These are phyloP conservation scores for Semaprochilodus insignis DNA, from an alignment of 2,797 vertebrate genomes.

Conservation along the genomic window DNA sequence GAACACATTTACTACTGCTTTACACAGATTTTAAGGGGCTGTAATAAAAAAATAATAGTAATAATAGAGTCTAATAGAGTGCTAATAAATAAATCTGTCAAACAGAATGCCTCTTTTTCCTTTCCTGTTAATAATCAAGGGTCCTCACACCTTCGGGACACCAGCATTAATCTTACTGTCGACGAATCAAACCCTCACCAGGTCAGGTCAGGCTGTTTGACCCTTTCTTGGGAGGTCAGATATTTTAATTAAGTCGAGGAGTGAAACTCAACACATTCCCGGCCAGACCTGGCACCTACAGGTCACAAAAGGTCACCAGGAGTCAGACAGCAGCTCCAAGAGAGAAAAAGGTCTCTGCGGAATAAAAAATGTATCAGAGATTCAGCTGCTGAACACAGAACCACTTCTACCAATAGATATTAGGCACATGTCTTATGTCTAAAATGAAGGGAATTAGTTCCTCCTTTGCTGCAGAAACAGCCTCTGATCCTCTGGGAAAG, in stretches of 20 bases:
- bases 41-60: too few species aligned
- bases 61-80: too few species aligned
- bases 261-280: constrained; percentile 60
- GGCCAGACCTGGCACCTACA: constrained; percentile 53
- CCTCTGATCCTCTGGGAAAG: too few species aligned
- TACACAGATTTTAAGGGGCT: too few species aligned
- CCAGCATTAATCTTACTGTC: constrained; percentile 31
- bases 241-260: constrained; percentile 58
- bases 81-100: constrained; percentile 17
- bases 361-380: not conserved
- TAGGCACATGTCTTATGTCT: too few species aligned
- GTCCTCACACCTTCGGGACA: not conserved
- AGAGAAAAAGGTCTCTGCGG: constrained; percentile 13
- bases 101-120: not conserved
- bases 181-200: not conserved
- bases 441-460: too few species aligned
- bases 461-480: not conserved
- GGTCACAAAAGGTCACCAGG: constrained; percentile 56
- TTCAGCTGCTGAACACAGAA: not conserved
- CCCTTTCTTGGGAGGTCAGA: constrained; percentile 38
- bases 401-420: too few species aligned
- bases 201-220: constrained; percentile 42
- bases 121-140: constrained; percentile 25
- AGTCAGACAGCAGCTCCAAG: constrained; percentile 23
- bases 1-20: too few species aligned